Percentiles rank a stretch among this genome's conserved stretches.
These are phyloP conservation scores for Dolichomitus sp. DNA, from an alignment of 2,888 invertebrate genomes.

Conservation along the genomic window DNA sequence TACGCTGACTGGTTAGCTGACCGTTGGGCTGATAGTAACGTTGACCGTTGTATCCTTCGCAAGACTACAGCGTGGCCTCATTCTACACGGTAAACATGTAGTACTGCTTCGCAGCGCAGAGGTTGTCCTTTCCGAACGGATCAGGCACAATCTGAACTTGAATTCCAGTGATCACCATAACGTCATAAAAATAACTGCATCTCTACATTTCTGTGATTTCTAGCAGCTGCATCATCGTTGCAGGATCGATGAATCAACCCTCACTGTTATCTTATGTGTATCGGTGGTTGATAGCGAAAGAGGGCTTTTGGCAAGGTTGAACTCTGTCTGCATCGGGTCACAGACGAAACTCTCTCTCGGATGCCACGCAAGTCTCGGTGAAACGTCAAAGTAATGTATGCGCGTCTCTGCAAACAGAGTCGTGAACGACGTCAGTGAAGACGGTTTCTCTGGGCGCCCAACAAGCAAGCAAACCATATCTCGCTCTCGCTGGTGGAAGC, in stretches of 20 bases:
- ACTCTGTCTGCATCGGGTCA: slow-evolving; percentile 31
- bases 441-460: slow-evolving; percentile 35
- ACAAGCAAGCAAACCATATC: slow-evolving; percentile 51
- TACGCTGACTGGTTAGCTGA: not conserved
- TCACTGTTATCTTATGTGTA: slow-evolving; percentile 17
- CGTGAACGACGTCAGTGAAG: slow-evolving; percentile 45
- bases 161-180: not conserved
- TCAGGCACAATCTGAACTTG: not conserved
- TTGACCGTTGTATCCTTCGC: slow-evolving; percentile 28
- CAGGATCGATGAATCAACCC: too few species aligned
- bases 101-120: slow-evolving; percentile 68
- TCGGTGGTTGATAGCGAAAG: not conserved
- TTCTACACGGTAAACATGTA: slow-evolving; percentile 71
- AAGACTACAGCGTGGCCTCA: slow-evolving; percentile 76
- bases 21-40: slow-evolving; percentile 23
- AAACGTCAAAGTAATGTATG: slow-evolving; percentile 74
- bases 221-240: too few species aligned
- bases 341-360: slow-evolving; percentile 41
- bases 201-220: too few species aligned
- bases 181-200: not conserved
- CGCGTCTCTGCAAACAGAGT: slow-evolving; percentile 78
- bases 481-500: slow-evolving; percentile 27
- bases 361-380: slow-evolving; percentile 57
- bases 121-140: not conserved
- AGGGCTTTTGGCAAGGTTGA: slow-evolving; percentile 28